phyloP scores from a whole-genome alignment of 2,113 vertebrate species.

The Caretta caretta region DNA sequence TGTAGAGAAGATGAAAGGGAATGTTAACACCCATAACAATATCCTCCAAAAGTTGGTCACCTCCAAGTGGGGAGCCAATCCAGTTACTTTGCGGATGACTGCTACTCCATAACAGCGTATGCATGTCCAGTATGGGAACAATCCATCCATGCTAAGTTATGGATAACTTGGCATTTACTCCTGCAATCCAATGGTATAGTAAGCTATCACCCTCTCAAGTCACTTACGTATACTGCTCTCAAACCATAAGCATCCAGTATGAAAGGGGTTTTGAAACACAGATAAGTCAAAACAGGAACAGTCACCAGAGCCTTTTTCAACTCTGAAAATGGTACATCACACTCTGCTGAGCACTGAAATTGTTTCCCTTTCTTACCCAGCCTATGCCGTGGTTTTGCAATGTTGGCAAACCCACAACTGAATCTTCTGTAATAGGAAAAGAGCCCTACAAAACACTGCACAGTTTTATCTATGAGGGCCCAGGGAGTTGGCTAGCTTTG shows the following conservation, averaged over 20 bases:
- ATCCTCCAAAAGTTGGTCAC: too few relatives aligned
- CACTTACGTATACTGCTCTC: not conserved
- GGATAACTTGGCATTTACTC: too few relatives aligned
- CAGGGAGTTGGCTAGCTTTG: not conserved
- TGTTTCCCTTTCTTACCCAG: conserved; percentile 10
- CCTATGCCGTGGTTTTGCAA: not conserved
- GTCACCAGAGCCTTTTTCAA: not conserved
- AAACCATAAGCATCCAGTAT: not conserved
- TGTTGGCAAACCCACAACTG: not conserved
- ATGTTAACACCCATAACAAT: too few relatives aligned
- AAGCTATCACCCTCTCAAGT: not conserved
- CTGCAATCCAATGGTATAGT: not conserved
- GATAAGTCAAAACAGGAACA: not conserved
- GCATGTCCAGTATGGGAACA: too few relatives aligned
- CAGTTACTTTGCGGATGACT: too few relatives aligned
- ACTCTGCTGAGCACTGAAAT: not conserved
- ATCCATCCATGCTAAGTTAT: too few relatives aligned
- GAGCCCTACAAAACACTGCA: not conserved
- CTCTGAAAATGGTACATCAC: not conserved
- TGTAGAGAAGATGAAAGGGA: too few relatives aligned
- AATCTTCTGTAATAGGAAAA: not conserved
- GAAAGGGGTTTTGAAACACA: not conserved
- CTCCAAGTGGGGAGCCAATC: too few relatives aligned
- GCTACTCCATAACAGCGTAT: too few relatives aligned
- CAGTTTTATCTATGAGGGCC: not conserved